Evolutionary conservation across 2,888 invertebrate species (phyloP).

Genomic region (Drosophila lutescens): DNA sequence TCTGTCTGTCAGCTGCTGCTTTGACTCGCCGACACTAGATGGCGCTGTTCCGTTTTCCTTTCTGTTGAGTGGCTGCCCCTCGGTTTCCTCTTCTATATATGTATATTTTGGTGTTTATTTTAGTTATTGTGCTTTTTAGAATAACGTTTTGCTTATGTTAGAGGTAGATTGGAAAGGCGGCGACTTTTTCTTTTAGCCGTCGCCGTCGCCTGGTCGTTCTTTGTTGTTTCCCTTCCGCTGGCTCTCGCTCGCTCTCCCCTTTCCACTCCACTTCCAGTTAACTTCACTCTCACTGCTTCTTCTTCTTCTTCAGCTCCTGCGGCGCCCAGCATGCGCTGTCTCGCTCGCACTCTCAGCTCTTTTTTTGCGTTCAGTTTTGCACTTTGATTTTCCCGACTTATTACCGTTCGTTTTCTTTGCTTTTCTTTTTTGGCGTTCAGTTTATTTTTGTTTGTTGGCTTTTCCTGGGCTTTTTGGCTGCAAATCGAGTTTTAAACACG

Average conservation of each 20-base stretch:
- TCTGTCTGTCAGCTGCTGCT: constrained; percentile 14
- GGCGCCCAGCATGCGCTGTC: constrained; percentile 56
- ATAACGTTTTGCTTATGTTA: constrained; percentile 42
- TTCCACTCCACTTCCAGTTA: constrained; percentile 31
- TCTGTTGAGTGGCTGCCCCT: not conserved
- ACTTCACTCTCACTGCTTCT: constrained; percentile 32
- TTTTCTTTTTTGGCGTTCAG: not conserved
- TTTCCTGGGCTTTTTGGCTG: constrained; percentile 41
- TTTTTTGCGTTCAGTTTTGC: constrained; percentile 45
- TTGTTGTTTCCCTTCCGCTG: constrained; percentile 29
- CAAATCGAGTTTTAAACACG: constrained; percentile 56
- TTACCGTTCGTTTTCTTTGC: constrained; percentile 12
- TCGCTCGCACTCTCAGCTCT: constrained; percentile 20
- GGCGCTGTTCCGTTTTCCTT: constrained; percentile 36
- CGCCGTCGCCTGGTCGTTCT: constrained; percentile 14
- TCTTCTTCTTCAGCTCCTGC: constrained; percentile 29
- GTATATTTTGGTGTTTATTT: not conserved
- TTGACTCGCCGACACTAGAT: constrained; percentile 47
- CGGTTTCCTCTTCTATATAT: not conserved
- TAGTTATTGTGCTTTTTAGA: constrained; percentile 35
- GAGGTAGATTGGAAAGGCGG: constrained; percentile 60
- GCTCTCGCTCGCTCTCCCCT: constrained; percentile 4
- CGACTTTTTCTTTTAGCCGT: not conserved
- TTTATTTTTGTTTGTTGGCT: constrained; percentile 33
- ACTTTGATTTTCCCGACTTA: constrained; percentile 42